phyloP scores from a whole-genome alignment of 2,113 vertebrate species.

The Eretmochelys imbricata region DNA sequence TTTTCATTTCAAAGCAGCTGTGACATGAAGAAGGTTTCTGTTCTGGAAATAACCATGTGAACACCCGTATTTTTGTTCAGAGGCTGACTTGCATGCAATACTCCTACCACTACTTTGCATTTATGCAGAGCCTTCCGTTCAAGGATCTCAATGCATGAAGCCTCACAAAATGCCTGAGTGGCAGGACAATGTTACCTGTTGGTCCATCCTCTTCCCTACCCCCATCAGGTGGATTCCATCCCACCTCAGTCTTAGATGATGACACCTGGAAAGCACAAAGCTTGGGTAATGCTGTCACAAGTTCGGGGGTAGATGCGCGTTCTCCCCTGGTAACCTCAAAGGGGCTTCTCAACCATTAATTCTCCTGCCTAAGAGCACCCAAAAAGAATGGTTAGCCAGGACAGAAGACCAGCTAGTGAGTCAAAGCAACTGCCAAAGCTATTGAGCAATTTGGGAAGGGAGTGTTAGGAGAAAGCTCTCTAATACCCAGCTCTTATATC shows the following conservation, averaged over 20 bases:
- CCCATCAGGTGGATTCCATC: background rate
- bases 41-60: background rate
- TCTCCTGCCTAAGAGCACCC: background rate
- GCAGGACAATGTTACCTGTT: background rate
- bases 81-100: background rate
- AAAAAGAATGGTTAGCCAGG: background rate
- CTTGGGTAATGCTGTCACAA: background rate
- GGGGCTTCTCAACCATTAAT: background rate
- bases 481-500: background rate
- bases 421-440: background rate
- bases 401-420: background rate
- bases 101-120: too few species aligned
- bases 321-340: background rate
- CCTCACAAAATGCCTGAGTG: background rate
- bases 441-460: background rate
- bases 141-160: background rate
- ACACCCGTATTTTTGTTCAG: background rate
- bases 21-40: background rate
- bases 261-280: background rate
- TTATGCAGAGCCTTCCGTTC: background rate
- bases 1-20: background rate
- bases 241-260: background rate
- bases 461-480: background rate
- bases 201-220: background rate
- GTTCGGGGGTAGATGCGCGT: background rate